Evolutionary conservation across 2,888 invertebrate genomes (phyloP).

Genomic region (Habrosyne pyritoides): DNA sequence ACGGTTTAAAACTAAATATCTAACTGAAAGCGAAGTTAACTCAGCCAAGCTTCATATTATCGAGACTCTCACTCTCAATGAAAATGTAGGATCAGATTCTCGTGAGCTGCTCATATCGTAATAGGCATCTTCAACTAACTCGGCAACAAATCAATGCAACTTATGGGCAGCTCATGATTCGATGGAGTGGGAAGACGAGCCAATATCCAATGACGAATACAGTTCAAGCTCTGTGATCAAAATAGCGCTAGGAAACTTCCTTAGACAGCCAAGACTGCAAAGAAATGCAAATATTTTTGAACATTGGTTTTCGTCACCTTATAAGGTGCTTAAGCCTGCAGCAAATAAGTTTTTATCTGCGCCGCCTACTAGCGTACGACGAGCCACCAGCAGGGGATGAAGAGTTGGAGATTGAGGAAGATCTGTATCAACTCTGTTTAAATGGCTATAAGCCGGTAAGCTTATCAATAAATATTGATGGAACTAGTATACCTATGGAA

Average conservation of each 20-base stretch:
- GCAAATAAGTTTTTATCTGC: conserved; percentile 11
- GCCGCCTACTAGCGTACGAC: conserved; percentile 11
- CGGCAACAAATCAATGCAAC: conserved; percentile 8
- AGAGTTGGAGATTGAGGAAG: conserved; percentile 13
- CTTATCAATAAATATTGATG: no score
- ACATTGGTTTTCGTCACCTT: not conserved
- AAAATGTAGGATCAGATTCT: no score
- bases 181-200: conserved; percentile 8
- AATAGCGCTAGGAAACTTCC: conserved; percentile 16
- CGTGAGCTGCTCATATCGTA: no score
- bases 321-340: conserved; percentile 9
- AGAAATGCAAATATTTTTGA: not conserved
- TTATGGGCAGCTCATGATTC: conserved; percentile 21
- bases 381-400: conserved; percentile 3
- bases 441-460: conserved; percentile 26
- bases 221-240: conserved; percentile 44
- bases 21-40: no score
- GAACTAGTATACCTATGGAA: no score
- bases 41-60: no score
- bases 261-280: conserved; percentile 8
- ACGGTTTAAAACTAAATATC: no score
- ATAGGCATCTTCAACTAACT: no score
- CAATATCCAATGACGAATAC: conserved; percentile 34
- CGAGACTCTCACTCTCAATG: no score
- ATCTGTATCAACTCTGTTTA: conserved; percentile 17